These are phyloP conservation scores for honey bee (Apis mellifera) DNA, from an alignment of 1,140 invertebrate genomes.

Conservation along the genomic window DNA sequence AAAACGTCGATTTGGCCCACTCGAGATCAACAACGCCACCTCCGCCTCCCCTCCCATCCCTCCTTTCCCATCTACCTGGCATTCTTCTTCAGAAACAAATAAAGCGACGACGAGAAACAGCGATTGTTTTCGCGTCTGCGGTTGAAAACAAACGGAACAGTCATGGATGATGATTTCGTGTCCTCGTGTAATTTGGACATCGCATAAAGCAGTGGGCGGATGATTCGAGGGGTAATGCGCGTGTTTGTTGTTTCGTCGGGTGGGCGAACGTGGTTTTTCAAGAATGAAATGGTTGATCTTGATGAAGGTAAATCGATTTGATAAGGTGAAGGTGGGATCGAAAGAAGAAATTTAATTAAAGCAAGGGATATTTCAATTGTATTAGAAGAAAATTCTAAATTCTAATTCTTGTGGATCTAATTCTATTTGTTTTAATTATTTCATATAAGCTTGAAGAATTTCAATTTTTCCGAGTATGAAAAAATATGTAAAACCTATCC, in stretches of 20 bases:
- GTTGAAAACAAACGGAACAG: neutral
- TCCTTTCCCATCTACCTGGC: neutral
- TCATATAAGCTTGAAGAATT: too few species aligned
- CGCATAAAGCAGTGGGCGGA: constrained; percentile 7
- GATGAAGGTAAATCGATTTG: too few species aligned
- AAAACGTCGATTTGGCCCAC: constrained; percentile 58
- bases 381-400: too few species aligned
- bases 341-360: too few species aligned
- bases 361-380: too few species aligned
- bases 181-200: neutral
- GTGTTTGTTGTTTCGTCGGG: neutral
- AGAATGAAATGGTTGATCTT: too few species aligned
- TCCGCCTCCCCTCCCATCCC: neutral
- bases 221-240: neutral
- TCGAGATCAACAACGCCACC: constrained; percentile 45
- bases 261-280: too few species aligned
- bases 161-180: neutral
- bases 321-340: too few species aligned
- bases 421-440: too few species aligned
- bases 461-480: too few species aligned
- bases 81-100: neutral
- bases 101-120: neutral
- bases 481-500: too few species aligned
- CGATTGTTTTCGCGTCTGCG: constrained; percentile 15
- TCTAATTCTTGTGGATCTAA: too few species aligned